Conservation (phyloP, 2,888 invertebrate species). For the Acanthosepion lycidas region DNA sequence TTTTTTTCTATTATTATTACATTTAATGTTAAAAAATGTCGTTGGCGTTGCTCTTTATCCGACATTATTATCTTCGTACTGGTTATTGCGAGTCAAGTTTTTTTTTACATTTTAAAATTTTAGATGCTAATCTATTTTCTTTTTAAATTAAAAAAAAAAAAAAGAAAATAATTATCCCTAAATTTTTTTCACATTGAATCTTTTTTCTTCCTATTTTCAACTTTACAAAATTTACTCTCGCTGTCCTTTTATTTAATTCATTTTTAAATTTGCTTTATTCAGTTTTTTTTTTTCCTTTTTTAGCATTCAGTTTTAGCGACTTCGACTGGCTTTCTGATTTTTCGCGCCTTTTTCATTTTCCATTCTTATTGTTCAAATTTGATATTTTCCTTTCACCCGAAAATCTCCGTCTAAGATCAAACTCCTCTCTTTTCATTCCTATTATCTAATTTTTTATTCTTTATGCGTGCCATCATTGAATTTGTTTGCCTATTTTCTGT, state of each 20-base stretch:
- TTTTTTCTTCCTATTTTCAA: too few species aligned
- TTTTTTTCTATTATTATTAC: neutral
- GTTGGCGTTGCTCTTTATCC: too few species aligned
- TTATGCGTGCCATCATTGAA: slow-evolving; percentile 5
- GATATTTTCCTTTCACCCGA: neutral
- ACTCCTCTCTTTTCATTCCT: too few species aligned
- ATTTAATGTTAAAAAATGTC: neutral
- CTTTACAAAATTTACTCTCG: neutral
- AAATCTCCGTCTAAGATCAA: neutral
- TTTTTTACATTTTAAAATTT: too few species aligned
- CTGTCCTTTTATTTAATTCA: neutral
- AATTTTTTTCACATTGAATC: too few species aligned
- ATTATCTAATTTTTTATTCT: neutral
- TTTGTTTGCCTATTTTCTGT: neutral
- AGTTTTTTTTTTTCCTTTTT: neutral
- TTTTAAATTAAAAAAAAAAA: too few species aligned
- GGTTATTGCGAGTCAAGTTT: too few species aligned
- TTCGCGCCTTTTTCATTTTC: neutral
- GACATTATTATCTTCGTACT: too few species aligned
- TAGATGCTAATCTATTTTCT: too few species aligned
- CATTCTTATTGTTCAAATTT: neutral
- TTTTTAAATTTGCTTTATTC: neutral
- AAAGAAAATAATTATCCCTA: too few species aligned
- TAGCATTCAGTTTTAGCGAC: neutral
- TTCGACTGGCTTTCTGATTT: neutral